Percentiles rank a stretch among this genome's conserved stretches.
Conservation (phyloP, 2,888 invertebrate species). For the Dicroscelio sp. region DNA sequence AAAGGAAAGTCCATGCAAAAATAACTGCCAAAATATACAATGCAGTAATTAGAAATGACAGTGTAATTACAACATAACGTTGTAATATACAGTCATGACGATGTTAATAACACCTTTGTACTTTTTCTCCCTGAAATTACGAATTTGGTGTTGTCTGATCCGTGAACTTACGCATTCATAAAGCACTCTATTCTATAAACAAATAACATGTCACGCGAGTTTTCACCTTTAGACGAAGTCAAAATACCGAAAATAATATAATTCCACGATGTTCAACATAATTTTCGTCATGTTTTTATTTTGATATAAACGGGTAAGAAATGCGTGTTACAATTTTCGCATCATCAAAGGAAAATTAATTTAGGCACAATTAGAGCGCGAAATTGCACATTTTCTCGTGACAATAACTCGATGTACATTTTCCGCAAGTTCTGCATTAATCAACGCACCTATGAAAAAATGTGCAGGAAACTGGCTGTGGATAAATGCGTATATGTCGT, state of each 20-base stretch:
- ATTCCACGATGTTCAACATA: neutral
- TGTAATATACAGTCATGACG: conserved; percentile 38
- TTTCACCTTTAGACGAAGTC: neutral
- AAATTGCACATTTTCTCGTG: conserved; percentile 8
- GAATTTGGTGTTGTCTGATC: conserved; percentile 47
- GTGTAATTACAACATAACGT: conserved; percentile 45
- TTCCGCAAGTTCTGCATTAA: neutral
- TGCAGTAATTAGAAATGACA: conserved; percentile 51
- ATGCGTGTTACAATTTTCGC: neutral
- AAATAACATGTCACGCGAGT: conserved; percentile 31
- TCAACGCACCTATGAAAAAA: neutral
- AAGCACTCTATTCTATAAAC: conserved; percentile 31
- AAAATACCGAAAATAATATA: neutral
- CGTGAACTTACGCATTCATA: conserved; percentile 47
- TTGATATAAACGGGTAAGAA: neutral
- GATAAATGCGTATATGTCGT: conserved; percentile 43
- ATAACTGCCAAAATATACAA: conserved; percentile 30
- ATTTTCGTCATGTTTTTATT: conserved; percentile 11
- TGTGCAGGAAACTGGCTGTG: neutral
- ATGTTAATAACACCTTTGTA: conserved; percentile 51
- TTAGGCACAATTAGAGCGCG: neutral
- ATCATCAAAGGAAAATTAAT: conserved; percentile 7
- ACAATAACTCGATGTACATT: conserved; percentile 1
- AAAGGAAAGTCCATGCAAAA: too few relatives aligned
- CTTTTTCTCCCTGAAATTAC: conserved; percentile 48